Percentiles rank a stretch among this genome's conserved stretches.
These are phyloP conservation scores for Osmerus mordax DNA, from an alignment of 2,113 vertebrate genomes.

Conservation along the genomic window DNA sequence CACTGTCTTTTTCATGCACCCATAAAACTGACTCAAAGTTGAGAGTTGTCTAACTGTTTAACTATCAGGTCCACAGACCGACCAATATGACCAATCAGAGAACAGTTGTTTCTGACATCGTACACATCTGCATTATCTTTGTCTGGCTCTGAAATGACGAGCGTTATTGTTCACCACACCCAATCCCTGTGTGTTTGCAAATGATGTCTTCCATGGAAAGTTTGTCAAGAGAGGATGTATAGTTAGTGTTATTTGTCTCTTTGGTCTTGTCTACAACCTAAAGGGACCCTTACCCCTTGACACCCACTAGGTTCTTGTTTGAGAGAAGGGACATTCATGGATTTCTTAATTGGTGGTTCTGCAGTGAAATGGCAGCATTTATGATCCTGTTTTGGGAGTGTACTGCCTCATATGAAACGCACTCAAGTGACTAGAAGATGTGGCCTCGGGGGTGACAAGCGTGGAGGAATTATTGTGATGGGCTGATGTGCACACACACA, in stretches of 20 bases:
- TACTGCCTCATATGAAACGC: constrained; percentile 31
- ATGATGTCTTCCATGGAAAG: not conserved
- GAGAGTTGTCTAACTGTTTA: not conserved
- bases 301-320: constrained; percentile 44
- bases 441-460: not conserved
- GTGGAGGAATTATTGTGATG: not conserved
- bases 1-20: too few relatives aligned
- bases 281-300: constrained; percentile 32
- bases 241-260: constrained; percentile 15
- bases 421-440: constrained; percentile 2
- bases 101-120: too few relatives aligned
- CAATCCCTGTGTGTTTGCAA: too few relatives aligned
- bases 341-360: constrained; percentile 48
- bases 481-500: not conserved
- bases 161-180: too few relatives aligned
- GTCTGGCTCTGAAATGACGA: too few relatives aligned
- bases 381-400: constrained; percentile 27
- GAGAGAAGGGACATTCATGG: constrained; percentile 34
- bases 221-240: constrained; percentile 3
- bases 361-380: constrained; percentile 41
- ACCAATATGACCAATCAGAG: too few relatives aligned
- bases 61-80: not conserved
- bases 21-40: too few relatives aligned
- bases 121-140: too few relatives aligned
- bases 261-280: constrained; percentile 47